A percentile compares a stretch with the other conserved stretches of the same genome.
These are phyloP conservation scores for Canis aureus DNA, from an alignment of 2,113 vertebrate genomes.

Conservation along the genomic window DNA sequence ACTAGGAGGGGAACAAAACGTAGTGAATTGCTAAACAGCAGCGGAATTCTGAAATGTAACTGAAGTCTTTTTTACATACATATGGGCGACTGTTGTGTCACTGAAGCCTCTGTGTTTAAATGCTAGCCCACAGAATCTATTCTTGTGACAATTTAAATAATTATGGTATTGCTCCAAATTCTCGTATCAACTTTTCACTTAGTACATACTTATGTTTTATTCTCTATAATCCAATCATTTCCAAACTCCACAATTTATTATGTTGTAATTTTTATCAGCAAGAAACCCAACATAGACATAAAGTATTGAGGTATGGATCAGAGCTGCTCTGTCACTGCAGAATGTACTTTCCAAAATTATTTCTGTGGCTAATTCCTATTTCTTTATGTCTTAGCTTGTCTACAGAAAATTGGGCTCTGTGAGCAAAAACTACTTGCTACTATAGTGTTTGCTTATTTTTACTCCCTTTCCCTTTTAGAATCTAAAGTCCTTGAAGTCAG, in stretches of 20 bases:
- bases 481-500: not conserved
- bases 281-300: conserved; percentile 23
- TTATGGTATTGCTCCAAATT: conserved; percentile 20
- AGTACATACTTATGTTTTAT: not conserved
- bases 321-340: not conserved
- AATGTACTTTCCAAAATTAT: conserved; percentile 15
- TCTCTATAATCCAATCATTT: conserved; percentile 16
- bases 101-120: conserved; percentile 47
- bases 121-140: not conserved
- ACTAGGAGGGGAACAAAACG: conserved; percentile 56
- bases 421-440: not conserved
- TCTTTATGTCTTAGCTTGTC: not conserved
- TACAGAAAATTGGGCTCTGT: not conserved
- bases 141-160: conserved; percentile 45
- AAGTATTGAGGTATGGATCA: conserved; percentile 3
- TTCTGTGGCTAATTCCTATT: not conserved
- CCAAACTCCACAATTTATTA: not conserved
- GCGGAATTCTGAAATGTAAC: conserved; percentile 72
- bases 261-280: not conserved
- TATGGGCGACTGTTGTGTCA: conserved; percentile 32
- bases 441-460: not conserved
- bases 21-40: conserved; percentile 69
- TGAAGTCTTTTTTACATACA: conserved; percentile 10
- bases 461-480: not conserved
- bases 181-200: conserved; percentile 44